Evolutionary conservation across 2,888 invertebrate genomes (phyloP), one percentile per base, ranked within the genome.

Genomic region (Fabriciana adippe): DNA sequence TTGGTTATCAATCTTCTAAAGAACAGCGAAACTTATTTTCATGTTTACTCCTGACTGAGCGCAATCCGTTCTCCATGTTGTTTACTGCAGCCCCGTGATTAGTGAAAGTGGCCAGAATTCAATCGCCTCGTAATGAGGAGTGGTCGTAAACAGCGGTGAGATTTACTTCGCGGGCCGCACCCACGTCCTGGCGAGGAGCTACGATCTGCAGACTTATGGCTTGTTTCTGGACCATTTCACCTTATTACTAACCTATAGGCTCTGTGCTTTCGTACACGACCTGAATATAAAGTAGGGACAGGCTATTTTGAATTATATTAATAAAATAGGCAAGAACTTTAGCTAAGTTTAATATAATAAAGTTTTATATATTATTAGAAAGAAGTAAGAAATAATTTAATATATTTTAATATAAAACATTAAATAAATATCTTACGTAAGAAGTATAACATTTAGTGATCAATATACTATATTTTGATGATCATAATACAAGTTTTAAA

Each of bases 101-200:
- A 62, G 55, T 51, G 45, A 16, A 55, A 62, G 55, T 67, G 62
- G 66, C 55, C 13, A 16, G 16, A 47, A 53, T 62, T 62, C 61
- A 67, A 67, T 67, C 55, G 67, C 8, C 14, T 35, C 31, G 62
- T 66, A 66, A 64, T 66, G 65, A 68, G 62, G 55, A 48, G 55
- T 57, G 64, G 55, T 60, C 72, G 67, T 73, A 73, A 72, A 73
- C 68, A 72, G 70, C 65, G 51, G 18, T 11, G 35, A 61, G 51
- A 61, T 61, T 61, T 61, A 61, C 61, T 60, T 11, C 61, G 50
- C 35, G 35, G 35, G 6, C 15, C 11, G 16, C 16, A n/a, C 50
- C 50, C 50, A 15, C n/a, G n/a, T 11, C 16, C 16, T 16, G 6
- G n/a, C 50, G 50, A 51, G 48, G 50, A 51, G 48, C 59, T 47